Evolutionary conservation across 2,113 vertebrate species (phyloP).

Genomic region (Prunella himalayana): DNA sequence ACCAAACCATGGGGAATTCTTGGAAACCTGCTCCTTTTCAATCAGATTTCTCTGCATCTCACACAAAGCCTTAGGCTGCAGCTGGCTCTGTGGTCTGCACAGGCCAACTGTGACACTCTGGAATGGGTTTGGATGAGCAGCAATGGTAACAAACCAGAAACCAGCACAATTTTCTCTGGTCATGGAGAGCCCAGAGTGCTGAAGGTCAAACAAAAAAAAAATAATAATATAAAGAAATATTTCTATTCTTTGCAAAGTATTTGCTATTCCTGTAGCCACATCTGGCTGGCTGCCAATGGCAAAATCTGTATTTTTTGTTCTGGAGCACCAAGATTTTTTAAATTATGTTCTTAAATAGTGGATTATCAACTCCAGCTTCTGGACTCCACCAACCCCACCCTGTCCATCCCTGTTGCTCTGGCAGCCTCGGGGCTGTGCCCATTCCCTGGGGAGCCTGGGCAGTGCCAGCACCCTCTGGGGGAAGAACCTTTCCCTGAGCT

Average conservation of each 20-base stretch:
- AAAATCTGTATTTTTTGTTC: not conserved
- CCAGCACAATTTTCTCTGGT: not conserved
- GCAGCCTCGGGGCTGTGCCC: not conserved
- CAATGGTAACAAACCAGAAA: not conserved
- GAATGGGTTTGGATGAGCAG: not conserved
- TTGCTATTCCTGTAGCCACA: not conserved
- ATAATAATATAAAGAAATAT: not conserved
- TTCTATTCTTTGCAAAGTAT: not conserved
- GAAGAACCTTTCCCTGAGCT: not conserved
- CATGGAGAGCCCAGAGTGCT: not conserved
- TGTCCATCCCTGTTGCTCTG: not conserved
- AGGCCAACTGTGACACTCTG: not conserved
- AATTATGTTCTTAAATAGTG: not conserved
- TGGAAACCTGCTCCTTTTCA: not conserved
- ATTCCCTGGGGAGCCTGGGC: not conserved
- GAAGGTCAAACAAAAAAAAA: not conserved
- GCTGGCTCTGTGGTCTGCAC: not conserved
- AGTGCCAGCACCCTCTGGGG: not conserved
- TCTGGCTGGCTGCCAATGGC: not conserved
- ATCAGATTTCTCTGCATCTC: not conserved
- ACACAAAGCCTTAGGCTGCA: not conserved
- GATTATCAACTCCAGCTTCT: not conserved
- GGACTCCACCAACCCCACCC: accelerated
- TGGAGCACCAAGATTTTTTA: not conserved
- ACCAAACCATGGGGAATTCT: not conserved